These are phyloP conservation scores for Polyploca ridens DNA, from an alignment of 2,888 invertebrate genomes.

Conservation along the genomic window DNA sequence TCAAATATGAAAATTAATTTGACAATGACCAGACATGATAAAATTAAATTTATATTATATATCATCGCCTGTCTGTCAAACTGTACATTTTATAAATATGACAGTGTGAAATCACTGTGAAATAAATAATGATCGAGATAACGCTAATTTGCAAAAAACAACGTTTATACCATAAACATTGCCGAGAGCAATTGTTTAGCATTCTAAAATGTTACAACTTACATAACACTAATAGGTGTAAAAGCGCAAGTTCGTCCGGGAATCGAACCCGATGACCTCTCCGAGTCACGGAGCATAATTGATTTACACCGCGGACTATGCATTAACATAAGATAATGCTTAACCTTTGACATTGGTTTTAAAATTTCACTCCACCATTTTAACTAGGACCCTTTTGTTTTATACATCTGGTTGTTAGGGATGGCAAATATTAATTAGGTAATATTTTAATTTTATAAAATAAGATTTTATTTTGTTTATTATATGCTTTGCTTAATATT, in stretches of 20 bases:
- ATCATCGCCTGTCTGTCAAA: slow-evolving; percentile 5
- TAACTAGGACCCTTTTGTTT: slow-evolving; percentile 43
- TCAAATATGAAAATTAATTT: background rate
- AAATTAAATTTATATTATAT: background rate
- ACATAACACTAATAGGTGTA: slow-evolving; percentile 68
- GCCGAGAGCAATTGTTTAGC: slow-evolving; percentile 20
- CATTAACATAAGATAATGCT: slow-evolving; percentile 84
- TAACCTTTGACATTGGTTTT: slow-evolving; percentile 77
- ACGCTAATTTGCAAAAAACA: background rate
- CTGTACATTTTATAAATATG: background rate
- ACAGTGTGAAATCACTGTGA: background rate
- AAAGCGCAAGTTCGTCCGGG: slow-evolving; percentile 55
- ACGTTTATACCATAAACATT: background rate
- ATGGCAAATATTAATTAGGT: background rate
- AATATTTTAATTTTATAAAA: background rate
- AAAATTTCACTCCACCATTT: slow-evolving; percentile 71
- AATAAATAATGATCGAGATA: background rate
- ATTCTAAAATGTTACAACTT: slow-evolving; percentile 30
- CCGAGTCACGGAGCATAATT: slow-evolving; percentile 79
- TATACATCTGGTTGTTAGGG: background rate
- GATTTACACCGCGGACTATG: slow-evolving; percentile 77
- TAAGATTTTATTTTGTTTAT: background rate
- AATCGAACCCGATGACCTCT: slow-evolving; percentile 66
- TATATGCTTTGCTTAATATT: no score
- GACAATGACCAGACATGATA: background rate